These are phyloP conservation scores for Spea hammondii DNA, from an alignment of 2,797 vertebrate species.

Conservation along the genomic window DNA sequence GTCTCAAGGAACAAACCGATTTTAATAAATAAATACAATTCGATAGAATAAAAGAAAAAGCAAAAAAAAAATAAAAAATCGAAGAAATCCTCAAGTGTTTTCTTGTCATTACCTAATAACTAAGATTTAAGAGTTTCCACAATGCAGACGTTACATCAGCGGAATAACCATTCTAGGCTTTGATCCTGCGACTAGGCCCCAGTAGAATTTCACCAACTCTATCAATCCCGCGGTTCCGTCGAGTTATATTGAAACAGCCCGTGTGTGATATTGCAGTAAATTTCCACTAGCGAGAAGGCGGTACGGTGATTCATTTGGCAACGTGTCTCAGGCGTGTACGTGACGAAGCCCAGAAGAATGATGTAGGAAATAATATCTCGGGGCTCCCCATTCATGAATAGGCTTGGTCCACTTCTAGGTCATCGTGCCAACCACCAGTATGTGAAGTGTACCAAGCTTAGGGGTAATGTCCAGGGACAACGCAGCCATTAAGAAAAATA, in stretches of 20 bases:
- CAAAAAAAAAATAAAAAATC: conserved; percentile 26
- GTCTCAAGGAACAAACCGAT: conserved; percentile 13
- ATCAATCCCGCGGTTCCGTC: conserved; percentile 10
- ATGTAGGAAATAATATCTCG: background rate
- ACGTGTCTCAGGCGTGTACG: background rate
- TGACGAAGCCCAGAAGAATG: conserved; percentile 5
- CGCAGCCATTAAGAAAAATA: conserved; percentile 9
- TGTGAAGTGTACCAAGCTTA: too few relatives aligned
- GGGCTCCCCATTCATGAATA: background rate
- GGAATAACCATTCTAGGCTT: conserved; percentile 22
- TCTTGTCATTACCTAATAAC: conserved; percentile 53
- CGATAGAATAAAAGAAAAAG: conserved; percentile 5
- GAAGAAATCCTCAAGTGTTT: conserved; percentile 20
- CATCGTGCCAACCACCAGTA: too few relatives aligned
- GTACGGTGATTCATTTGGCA: conserved; percentile 20
- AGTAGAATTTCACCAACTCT: conserved; percentile 7
- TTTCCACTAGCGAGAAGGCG: conserved; percentile 5
- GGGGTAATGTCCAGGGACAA: conserved; percentile 16
- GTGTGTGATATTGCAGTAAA: conserved; percentile 6
- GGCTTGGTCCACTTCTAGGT: too few relatives aligned
- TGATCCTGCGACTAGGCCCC: conserved; percentile 17
- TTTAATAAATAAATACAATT: conserved; percentile 14
- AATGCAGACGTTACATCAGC: conserved; percentile 49
- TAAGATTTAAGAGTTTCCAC: conserved; percentile 48
- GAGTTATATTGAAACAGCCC: background rate